Evolutionary conservation across 2,113 vertebrate genomes (phyloP), one percentile per base, ranked within the genome.

Genomic region (Lepidothrix coronata): DNA sequence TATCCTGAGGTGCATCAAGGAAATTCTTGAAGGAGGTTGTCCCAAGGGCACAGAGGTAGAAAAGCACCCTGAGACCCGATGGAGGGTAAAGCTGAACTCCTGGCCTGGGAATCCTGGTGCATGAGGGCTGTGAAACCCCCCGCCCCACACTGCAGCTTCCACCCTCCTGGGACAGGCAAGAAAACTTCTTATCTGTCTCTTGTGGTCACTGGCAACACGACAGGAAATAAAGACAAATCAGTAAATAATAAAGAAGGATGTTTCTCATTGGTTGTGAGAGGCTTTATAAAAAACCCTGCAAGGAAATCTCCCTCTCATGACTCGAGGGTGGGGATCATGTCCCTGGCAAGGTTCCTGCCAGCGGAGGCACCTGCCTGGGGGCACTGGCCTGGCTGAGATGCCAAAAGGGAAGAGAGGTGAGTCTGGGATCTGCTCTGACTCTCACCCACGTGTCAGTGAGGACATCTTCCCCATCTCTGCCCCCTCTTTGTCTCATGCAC

Each of bases 1-100:
- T 96, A 95, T 94, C 92, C 84, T 19, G 46, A 59, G 37, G 33
- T 0, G 11, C 52, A 93, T 90, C 93, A 97, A 93, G 95, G 88
- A 94, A 96, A 81, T 74, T 59, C 65, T 71, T 58, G 46, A 17
- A 61, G 82, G 48, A 88, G 44, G 35, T 19, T 76, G 59, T 59
- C 63, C 79, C 22, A 37, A 63, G 76, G 85, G 82, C 79, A 63
- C 67, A 52, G 8, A 30, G 51, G 35, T 84, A 65, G 48, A 68
- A 90, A 83, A 91, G 24, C 49, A 59, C 14, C 71, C 33, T 25
- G 75, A 66, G 75, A 71, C 1, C 24, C 33, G 23, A 16, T 14
- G 67, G 22, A 61, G 33, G 85, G 63, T 55, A 71, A 86, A 83
- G 79, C 61, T 88, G 35, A 90, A 17, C 35, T 76, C 23, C 30